Evolutionary conservation across 1,140 invertebrate genomes (phyloP).

Genomic region (Hormaphis cornu): DNA sequence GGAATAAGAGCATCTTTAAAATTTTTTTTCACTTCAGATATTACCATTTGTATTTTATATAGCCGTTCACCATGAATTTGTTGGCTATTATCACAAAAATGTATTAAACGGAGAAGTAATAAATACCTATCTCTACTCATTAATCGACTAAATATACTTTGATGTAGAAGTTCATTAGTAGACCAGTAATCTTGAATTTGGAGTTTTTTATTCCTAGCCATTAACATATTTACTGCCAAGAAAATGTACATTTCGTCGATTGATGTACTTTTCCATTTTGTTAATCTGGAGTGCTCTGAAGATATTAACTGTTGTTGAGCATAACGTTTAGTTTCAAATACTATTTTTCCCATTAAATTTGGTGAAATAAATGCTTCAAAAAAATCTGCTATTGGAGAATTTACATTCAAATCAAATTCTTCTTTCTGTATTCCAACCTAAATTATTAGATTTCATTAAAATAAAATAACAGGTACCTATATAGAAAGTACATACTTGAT

Average conservation of each 20-base stretch:
- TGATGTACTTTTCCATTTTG: neutral
- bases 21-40: neutral
- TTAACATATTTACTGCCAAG: neutral
- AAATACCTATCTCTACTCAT: slow-evolving; percentile 34
- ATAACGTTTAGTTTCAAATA: neutral
- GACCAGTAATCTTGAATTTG: slow-evolving; percentile 33
- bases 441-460: neutral
- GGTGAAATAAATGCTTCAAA: neutral
- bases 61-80: neutral
- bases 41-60: neutral
- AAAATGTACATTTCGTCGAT: neutral
- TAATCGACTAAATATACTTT: slow-evolving; percentile 27
- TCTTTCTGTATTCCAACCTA: neutral
- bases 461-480: neutral
- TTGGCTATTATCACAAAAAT: slow-evolving; percentile 33
- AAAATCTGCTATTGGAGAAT: neutral
- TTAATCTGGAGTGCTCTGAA: neutral
- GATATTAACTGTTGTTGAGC: neutral
- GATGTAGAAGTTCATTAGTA: slow-evolving; percentile 10
- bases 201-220: neutral
- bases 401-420: neutral
- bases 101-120: slow-evolving; percentile 24
- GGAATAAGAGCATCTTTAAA: neutral
- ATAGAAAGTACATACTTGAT: neutral
- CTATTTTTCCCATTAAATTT: neutral